phyloP scores from a whole-genome alignment of 2,888 invertebrate genomes.

The Eretmocerus hayati region DNA sequence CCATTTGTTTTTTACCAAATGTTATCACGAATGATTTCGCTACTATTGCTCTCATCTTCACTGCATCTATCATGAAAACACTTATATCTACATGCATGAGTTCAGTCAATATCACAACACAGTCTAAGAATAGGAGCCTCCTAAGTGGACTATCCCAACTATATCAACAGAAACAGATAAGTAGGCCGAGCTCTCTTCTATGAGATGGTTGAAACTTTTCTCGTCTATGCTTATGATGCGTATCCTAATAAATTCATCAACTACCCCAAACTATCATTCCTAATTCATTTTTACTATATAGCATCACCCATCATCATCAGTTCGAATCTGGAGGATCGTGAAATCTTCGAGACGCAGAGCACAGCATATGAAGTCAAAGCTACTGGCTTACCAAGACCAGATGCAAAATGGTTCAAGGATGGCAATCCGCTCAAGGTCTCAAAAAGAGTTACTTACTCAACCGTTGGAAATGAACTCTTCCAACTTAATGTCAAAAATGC shows the following conservation, averaged over 20 bases:
- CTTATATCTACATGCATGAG: slow-evolving; percentile 15
- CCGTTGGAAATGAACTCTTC: slow-evolving; percentile 55
- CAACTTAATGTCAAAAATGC: slow-evolving; percentile 67
- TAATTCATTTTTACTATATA: slow-evolving; percentile 31
- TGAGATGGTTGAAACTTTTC: too few relatives aligned
- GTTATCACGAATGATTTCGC: slow-evolving; percentile 2
- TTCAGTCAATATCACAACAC: slow-evolving; percentile 1
- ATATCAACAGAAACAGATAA: too few relatives aligned
- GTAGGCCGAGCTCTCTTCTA: too few relatives aligned
- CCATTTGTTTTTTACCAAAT: background rate
- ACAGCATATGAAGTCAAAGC: slow-evolving; percentile 73
- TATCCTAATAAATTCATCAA: too few relatives aligned
- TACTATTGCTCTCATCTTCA: slow-evolving; percentile 11
- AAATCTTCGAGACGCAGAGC: slow-evolving; percentile 73
- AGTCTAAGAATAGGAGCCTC: background rate
- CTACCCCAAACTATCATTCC: too few relatives aligned
- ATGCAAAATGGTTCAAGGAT: slow-evolving; percentile 72
- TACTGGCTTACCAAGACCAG: slow-evolving; percentile 69
- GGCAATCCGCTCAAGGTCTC: slow-evolving; percentile 64
- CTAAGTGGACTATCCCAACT: too few relatives aligned
- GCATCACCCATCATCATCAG: slow-evolving; percentile 67
- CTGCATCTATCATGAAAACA: slow-evolving; percentile 8
- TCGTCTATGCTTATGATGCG: too few relatives aligned
- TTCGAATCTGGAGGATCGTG: slow-evolving; percentile 66
- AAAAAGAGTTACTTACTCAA: slow-evolving; percentile 37